Evolutionary conservation across 1,140 invertebrate species (phyloP).

Genomic region (Drosophila virilis): DNA sequence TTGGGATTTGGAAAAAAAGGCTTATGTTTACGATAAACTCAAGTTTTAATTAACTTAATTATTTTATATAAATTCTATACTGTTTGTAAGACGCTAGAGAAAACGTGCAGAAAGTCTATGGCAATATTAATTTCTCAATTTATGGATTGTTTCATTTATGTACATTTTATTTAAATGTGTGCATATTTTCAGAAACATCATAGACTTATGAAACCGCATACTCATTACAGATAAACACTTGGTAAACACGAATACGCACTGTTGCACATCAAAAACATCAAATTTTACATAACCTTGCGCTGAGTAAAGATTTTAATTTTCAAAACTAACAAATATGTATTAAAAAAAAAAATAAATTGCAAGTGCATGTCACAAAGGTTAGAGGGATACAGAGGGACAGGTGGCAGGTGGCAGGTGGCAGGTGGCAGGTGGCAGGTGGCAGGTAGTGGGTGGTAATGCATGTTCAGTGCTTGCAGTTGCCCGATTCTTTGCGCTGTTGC

Average conservation of each 20-base stretch:
- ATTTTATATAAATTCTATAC: too few relatives aligned
- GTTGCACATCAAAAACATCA: slow-evolving; percentile 49
- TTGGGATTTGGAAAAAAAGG: too few relatives aligned
- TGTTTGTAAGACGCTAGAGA: too few relatives aligned
- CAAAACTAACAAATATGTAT: slow-evolving; percentile 60
- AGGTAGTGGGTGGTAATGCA: too few relatives aligned
- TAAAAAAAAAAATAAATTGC: slow-evolving; percentile 52
- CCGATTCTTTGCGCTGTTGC: slow-evolving; percentile 41
- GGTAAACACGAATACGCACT: slow-evolving; percentile 48
- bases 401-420: too few relatives aligned
- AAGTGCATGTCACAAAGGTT: slow-evolving; percentile 11
- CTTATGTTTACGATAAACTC: too few relatives aligned
- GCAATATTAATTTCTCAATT: too few relatives aligned
- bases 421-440: neutral
- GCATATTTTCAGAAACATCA: slow-evolving; percentile 21
- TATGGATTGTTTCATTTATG: too few relatives aligned
- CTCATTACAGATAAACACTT: slow-evolving; percentile 11
- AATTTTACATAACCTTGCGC: neutral
- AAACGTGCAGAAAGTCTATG: too few relatives aligned
- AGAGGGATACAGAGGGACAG: neutral
- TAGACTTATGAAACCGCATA: slow-evolving; percentile 4
- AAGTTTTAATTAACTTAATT: too few relatives aligned
- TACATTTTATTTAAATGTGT: neutral
- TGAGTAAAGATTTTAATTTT: slow-evolving; percentile 57
- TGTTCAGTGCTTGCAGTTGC: slow-evolving; percentile 1